These are phyloP conservation scores for Tapirus indicus DNA, from an alignment of 2,797 vertebrate genomes.

Conservation along the genomic window DNA sequence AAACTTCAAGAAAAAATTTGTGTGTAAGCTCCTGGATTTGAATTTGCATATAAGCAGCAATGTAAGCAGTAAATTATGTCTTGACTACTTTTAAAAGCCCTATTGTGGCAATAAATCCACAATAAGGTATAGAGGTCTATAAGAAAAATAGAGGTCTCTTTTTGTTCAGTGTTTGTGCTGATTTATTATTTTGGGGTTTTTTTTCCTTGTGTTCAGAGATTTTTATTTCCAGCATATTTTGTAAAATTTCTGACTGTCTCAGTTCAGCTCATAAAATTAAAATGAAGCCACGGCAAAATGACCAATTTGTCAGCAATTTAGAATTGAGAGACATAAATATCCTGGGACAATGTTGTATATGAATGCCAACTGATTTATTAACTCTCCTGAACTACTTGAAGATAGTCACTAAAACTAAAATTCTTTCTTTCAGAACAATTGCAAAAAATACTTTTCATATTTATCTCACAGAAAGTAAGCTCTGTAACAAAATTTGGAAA, in stretches of 20 bases:
- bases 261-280: neutral
- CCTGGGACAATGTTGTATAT: neutral
- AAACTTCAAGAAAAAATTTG: neutral
- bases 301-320: neutral
- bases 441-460: neutral
- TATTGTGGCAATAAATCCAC: neutral
- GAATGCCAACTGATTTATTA: neutral
- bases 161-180: neutral
- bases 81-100: neutral
- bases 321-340: neutral
- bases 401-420: neutral
- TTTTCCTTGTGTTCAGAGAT: neutral
- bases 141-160: neutral
- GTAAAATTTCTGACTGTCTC: neutral
- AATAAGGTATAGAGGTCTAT: neutral
- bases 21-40: neutral
- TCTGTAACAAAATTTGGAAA: neutral
- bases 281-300: neutral
- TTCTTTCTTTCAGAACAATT: neutral
- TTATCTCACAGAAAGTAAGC: neutral
- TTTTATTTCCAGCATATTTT: slow-evolving; percentile 14
- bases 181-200: neutral
- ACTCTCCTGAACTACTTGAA: neutral
- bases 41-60: neutral
- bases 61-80: neutral